Evolutionary conservation across 2,797 vertebrate species (phyloP), one percentile per base, ranked within the genome.

Genomic region (Mycteria americana): DNA sequence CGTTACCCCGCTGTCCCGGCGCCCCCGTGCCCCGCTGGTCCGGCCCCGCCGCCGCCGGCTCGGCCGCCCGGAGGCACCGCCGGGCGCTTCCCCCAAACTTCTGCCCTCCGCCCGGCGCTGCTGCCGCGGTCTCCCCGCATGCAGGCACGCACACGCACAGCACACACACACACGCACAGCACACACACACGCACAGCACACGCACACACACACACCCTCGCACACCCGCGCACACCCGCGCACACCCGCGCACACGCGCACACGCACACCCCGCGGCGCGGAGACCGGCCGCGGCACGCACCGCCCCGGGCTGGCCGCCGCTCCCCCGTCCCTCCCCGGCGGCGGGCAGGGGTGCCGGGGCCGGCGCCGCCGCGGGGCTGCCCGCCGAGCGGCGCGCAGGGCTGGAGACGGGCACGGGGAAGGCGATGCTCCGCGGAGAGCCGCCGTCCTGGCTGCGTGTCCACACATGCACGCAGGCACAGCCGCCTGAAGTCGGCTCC

Each of bases 71-170:
- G 70, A 33, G 74, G 73, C 85, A 73, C 19, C 33, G 60, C 67
- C 7, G 65, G 77, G 53, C 27, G 35, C 76, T 88, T 67, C 56
- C 87, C 91, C 81, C 39, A 80, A 97, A 95, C 95, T 97, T 96
- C 94, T 76, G 76, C 67, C 77, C 69, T 54, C 62, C 51, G 51
- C 72, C 81, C 31, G 75, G 68, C 50, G 60, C 90, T 37, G 93
- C 91, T 10, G 76, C 88, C 27, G 70, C 89, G 30, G 68, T 82
- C 46, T 39, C 43, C 60, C 79, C 77, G 68, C 68, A 27, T 8
- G 33, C 72, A 68, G 76, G 33, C 43, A 33, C 22, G 35, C 35
- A 35, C 35, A 35, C 35, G 35, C 35, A 35, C 35, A 35, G 23
- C 60, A 18, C 75, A 25, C 56, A 41, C 45, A 41, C 48, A 68